Conservation (phyloP, 2,113 vertebrate genomes). For the Callipepla californica region DNA sequence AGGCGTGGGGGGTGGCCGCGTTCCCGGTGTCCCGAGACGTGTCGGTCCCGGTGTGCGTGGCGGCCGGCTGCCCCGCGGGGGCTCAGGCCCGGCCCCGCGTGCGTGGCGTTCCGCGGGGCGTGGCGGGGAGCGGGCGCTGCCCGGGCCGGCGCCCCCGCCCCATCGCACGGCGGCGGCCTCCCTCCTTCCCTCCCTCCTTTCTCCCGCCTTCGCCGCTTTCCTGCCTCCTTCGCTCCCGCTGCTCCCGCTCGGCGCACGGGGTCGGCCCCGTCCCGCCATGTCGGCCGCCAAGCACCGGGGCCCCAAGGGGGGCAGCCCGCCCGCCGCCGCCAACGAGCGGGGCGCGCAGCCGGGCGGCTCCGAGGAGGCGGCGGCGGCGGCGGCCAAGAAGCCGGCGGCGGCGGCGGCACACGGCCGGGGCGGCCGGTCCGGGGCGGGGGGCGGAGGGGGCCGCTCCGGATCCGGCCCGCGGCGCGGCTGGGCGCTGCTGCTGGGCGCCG, state of each 20-base stretch:
- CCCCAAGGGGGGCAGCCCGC: slow-evolving; percentile 46
- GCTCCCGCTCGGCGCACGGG: not conserved
- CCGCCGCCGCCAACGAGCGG: slow-evolving; percentile 71
- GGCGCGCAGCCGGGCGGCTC: slow-evolving; percentile 67
- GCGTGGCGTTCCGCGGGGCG: slow-evolving; percentile 1
- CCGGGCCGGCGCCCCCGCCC: slow-evolving; percentile 69
- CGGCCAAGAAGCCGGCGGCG: slow-evolving; percentile 68
- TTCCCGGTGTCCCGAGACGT: too few relatives aligned
- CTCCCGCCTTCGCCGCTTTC: not conserved
- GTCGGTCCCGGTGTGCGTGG: not conserved
- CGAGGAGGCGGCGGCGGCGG: slow-evolving; percentile 73
- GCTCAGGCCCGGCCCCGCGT: too few relatives aligned
- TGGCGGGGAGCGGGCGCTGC: not conserved
- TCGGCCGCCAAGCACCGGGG: slow-evolving; percentile 14
- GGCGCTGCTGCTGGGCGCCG: slow-evolving; percentile 59
- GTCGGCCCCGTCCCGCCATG: slow-evolving; percentile 4
- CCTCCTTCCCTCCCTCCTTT: not conserved
- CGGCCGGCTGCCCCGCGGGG: too few relatives aligned
- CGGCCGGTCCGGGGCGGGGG: not conserved
- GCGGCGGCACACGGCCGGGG: slow-evolving; percentile 48
- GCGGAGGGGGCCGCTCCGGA: not conserved
- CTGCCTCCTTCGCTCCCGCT: not conserved
- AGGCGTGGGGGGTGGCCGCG: not conserved
- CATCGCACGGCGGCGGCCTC: slow-evolving; percentile 66
- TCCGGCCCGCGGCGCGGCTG: slow-evolving; percentile 48